Evolutionary conservation across 2,888 invertebrate genomes (phyloP).

Genomic region (Caenorhabditis sp.): DNA sequence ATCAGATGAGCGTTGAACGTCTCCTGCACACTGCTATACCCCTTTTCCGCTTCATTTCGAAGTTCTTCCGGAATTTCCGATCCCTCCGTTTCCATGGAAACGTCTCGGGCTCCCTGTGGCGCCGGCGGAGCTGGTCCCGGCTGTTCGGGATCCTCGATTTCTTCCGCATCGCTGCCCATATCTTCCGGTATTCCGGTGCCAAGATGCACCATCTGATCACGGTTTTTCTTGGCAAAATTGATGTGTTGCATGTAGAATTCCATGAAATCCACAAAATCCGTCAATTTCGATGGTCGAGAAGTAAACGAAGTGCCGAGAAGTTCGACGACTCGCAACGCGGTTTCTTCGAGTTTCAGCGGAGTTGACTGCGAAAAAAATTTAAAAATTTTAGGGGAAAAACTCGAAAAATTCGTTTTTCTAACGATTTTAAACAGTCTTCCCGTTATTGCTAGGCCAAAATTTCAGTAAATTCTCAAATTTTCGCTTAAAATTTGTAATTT

Average conservation of each 20-base stretch:
- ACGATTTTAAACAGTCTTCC: too few species aligned
- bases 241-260: neutral
- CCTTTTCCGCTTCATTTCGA: neutral
- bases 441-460: too few species aligned
- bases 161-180: neutral
- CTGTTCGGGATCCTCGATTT: conserved; percentile 1
- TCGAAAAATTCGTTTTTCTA: too few species aligned
- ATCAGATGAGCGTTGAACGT: neutral
- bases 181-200: neutral
- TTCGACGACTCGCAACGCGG: conserved; percentile 4
- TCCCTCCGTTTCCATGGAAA: neutral
- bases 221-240: neutral
- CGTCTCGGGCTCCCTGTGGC: neutral
- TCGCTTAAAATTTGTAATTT: too few species aligned
- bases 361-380: neutral
- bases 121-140: conserved; percentile 4
- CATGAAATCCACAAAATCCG: conserved; percentile 9
- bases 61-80: neutral
- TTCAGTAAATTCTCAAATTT: too few species aligned
- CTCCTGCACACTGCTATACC: neutral
- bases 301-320: too few species aligned
- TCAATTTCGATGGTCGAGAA: conserved; percentile 14
- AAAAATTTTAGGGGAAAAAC: neutral
- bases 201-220: neutral
- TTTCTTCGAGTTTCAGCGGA: neutral